Base-by-base conservation (phyloP, 2,797 vertebrate genomes). In the Vireo griseus region DNA sequence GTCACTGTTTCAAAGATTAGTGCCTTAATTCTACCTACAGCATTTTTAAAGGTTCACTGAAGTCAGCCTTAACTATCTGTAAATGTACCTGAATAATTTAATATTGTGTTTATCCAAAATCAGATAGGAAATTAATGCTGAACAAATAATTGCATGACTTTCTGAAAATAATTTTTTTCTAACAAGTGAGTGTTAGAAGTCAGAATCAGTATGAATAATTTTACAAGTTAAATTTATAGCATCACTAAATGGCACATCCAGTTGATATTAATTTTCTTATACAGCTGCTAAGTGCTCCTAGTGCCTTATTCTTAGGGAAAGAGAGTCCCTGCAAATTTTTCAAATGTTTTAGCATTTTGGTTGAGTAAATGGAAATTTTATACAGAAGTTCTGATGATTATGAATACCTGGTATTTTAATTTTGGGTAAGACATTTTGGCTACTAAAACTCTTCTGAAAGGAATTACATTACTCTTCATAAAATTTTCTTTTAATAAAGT, bases 301-400 rank as follows among this genome's bases (percentile, higher is more conserved):
- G 35, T 92, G 66, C 35, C 73, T 91, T 76, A 92, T 84, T 88
- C 65, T 88, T 71, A 85, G 35, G 18, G 45, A 76, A 90, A 69
- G 14, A 67, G 45, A 78, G 33, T 33, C 25, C 76, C 31, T 80
- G 75, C 40, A 82, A 85, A 71, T 62, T 50, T 77, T 88, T 75
- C 45, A 92, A 54, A 77, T 42, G 19, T 68, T 96, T 83, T 74
- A 86, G 57, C 44, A 42, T 47, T 91, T 92, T 80, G 67, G 79
- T 94, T 93, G 92, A 92, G 74, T 81, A 94, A 94, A 93, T 91
- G 89, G 90, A 88, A 93, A 92, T 96, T 95, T 94, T 76, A 85
- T 79, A 77, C 5, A 19, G 77, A 94, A 52, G 37, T 66, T 85
- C 62, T 81, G 76, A 89, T 66, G 26, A 77, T 85, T 91, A 84